Base-by-base conservation (phyloP, 2,888 invertebrate species). In the Lathronympha strigana region DNA sequence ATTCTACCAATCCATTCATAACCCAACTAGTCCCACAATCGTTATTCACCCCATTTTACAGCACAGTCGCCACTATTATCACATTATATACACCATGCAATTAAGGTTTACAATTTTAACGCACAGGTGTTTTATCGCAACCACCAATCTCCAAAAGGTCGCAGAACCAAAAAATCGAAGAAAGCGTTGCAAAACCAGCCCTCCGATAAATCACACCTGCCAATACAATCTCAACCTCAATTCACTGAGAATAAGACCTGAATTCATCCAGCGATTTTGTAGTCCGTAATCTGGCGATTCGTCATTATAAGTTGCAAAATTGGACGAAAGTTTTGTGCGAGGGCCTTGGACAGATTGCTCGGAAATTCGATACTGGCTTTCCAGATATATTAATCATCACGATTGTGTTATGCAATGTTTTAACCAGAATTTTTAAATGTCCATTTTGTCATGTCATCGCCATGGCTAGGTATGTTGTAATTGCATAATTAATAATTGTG, bases 261-360 rank as follows among this genome's bases (percentile, higher is more conserved):
- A 31, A 61, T 53, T 60, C 15, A 31, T 43, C 17, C 23, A 23
- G 21, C n/a, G 17, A 33, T 38, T 40, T 40, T 57, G 23, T 36
- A 45, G 51, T 19, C 43, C 36, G 23, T 33, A 45, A 43, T 50
- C 50, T 28, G 51, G 36, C 28, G 58, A 64, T 60, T 28, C 58
- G 64, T 64, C 64, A 64, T 64, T 60, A 51, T 53, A 51, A 64
- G 45, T 58, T 66, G 60, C 54, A 53, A 66, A 64, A 63, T 63
- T 51, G 63, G 45, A 60, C 36, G 58, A 60, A 64, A 64, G 51
- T 60, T 53, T 31, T 31, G 61, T 33, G 21, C 28, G 57, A 19
- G 43, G 23, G 33, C 51, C 53, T 53, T 64, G 51, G 25, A 33
- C 33, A 45, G 13, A 47, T 58, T 36, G 33, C 23, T 60, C n/a